Conservation (phyloP, 2,888 invertebrate genomes). For the Hofmannophila pseudospretella region DNA sequence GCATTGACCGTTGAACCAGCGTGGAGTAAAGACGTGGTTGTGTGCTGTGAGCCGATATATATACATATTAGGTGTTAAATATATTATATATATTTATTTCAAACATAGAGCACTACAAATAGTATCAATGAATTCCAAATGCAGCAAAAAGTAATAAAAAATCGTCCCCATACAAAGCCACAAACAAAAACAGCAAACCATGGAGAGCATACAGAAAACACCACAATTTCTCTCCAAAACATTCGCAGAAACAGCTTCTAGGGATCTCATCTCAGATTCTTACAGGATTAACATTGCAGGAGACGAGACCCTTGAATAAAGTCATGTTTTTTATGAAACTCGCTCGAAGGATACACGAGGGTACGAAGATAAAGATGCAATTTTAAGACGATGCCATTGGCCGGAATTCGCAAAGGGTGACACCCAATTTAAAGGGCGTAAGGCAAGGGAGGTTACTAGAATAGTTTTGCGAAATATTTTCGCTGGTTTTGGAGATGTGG, state of each 20-base stretch:
- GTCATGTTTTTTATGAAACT: slow-evolving; percentile 52
- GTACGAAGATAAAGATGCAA: slow-evolving; percentile 49
- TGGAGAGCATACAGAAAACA: neutral
- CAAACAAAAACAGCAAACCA: neutral
- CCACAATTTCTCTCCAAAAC: slow-evolving; percentile 22
- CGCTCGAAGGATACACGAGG: slow-evolving; percentile 26
- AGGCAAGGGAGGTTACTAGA: slow-evolving; percentile 11
- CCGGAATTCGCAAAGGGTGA: slow-evolving; percentile 41
- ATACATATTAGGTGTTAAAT: no score
- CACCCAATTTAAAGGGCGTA: slow-evolving; percentile 47
- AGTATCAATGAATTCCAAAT: neutral
- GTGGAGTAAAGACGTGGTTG: no score
- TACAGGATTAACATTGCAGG: slow-evolving; percentile 29
- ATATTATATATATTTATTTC: no score
- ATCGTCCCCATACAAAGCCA: no score
- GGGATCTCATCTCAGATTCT: slow-evolving; percentile 28
- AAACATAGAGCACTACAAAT: no score
- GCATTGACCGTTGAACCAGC: no score
- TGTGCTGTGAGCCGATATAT: no score
- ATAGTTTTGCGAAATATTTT: slow-evolving; percentile 1
- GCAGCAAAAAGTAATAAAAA: slow-evolving; percentile 1
- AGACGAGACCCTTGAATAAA: slow-evolving; percentile 34
- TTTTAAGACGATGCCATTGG: slow-evolving; percentile 52
- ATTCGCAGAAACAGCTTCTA: slow-evolving; percentile 26
- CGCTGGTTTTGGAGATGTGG: neutral